These are phyloP conservation scores for Apteryx owenii DNA, from an alignment of 2,113 vertebrate species.

Conservation along the genomic window DNA sequence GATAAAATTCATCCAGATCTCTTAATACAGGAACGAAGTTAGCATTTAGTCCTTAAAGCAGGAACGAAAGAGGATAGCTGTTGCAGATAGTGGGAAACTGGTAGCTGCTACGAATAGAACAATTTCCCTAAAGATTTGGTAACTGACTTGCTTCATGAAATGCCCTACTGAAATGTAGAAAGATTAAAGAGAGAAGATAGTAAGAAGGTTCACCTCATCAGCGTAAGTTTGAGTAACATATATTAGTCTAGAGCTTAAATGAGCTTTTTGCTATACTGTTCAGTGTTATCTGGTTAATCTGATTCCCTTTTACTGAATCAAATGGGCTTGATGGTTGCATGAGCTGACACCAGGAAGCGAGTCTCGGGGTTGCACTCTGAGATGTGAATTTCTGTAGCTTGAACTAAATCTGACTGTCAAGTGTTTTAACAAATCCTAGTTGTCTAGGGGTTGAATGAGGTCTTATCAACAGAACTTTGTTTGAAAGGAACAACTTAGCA, in stretches of 20 bases:
- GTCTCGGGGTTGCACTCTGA: background rate
- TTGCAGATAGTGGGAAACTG: background rate
- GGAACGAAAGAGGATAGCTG: background rate
- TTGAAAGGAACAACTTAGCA: background rate
- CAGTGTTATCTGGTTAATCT: background rate
- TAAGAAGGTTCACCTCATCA: background rate
- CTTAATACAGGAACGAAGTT: too few species aligned
- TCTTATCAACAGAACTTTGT: background rate
- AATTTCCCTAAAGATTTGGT: background rate
- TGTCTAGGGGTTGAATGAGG: background rate
- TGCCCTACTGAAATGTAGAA: background rate
- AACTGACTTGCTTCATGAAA: background rate
- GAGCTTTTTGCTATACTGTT: background rate
- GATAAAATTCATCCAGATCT: background rate
- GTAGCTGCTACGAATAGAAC: background rate
- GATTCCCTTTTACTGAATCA: background rate
- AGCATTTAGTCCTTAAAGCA: background rate
- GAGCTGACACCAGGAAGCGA: background rate
- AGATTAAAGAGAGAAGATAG: background rate
- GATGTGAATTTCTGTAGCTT: background rate
- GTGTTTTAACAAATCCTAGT: background rate
- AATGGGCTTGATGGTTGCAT: background rate
- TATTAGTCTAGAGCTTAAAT: background rate
- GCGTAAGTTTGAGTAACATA: background rate
- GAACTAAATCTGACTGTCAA: background rate